Evolutionary conservation across 2,888 invertebrate species (phyloP).

Genomic region (Leuctra nigra): DNA sequence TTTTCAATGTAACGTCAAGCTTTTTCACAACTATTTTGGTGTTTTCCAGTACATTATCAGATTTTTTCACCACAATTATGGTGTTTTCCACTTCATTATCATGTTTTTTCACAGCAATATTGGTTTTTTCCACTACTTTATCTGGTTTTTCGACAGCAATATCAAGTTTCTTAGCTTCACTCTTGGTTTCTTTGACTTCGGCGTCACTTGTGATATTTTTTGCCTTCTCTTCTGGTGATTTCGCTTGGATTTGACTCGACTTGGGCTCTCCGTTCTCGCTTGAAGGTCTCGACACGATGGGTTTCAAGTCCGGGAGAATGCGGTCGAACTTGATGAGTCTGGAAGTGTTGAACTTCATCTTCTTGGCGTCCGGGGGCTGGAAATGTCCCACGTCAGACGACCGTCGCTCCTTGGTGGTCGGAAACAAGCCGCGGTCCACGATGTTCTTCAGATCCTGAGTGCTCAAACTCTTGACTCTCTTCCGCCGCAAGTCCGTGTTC

Average conservation of each 20-base stretch:
- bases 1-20: no score
- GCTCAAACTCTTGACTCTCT: neutral
- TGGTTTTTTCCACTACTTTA: neutral
- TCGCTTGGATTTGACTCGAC: no score
- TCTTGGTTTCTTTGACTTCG: neutral
- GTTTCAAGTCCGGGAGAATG: no score
- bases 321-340: no score
- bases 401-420: neutral
- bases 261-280: no score
- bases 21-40: neutral
- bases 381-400: neutral
- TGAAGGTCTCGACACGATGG: no score
- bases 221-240: no score
- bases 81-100: neutral
- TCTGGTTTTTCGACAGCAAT: neutral
- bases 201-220: no score
- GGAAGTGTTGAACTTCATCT: neutral
- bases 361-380: neutral
- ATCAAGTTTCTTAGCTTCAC: neutral
- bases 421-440: slow-evolving; percentile 1
- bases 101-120: neutral
- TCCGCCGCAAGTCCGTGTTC: neutral
- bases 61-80: neutral
- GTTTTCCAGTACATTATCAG: neutral
- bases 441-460: neutral